phyloP scores from a whole-genome alignment of 2,888 invertebrate species.

The Tubiluchus corallicola region DNA sequence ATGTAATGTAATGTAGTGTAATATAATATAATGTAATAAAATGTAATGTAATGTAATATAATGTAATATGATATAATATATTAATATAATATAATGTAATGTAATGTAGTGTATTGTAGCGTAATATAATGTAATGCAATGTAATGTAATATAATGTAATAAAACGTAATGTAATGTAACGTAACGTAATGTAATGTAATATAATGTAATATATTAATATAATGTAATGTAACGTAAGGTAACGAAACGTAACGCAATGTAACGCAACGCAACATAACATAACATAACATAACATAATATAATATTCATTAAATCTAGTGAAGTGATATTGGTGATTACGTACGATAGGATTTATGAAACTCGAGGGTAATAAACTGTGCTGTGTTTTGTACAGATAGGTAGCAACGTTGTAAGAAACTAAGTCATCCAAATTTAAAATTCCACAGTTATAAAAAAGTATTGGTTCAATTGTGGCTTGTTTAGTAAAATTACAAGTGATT shows the following conservation, averaged over 20 bases:
- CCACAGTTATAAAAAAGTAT: too few relatives aligned
- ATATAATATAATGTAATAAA: slow-evolving; percentile 3
- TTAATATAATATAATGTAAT: slow-evolving; percentile 3
- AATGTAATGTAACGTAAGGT: slow-evolving; percentile 1
- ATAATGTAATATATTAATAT: slow-evolving; percentile 3
- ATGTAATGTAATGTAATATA: slow-evolving; percentile 3
- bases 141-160: slow-evolving; percentile 1
- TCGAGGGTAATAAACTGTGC: too few relatives aligned
- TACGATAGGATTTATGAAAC: too few relatives aligned
- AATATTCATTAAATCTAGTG: too few relatives aligned
- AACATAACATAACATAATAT: slow-evolving; percentile 3
- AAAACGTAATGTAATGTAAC: slow-evolving; percentile 1
- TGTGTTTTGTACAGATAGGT: too few relatives aligned
- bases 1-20: slow-evolving; percentile 1
- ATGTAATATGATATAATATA: slow-evolving; percentile 1
- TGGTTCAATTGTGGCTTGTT: too few relatives aligned
- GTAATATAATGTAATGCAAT: slow-evolving; percentile 1
- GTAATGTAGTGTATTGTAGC: slow-evolving; percentile 1
- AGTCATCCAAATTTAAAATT: too few relatives aligned
- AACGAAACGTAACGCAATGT: slow-evolving; percentile 1
- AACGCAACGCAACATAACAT: slow-evolving; percentile 3
- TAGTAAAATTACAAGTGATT: too few relatives aligned
- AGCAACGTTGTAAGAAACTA: too few relatives aligned
- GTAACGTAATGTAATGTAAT: slow-evolving; percentile 3
- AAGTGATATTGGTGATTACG: too few relatives aligned